A percentile compares a stretch with the other conserved stretches of the same genome.
Conservation (phyloP, 1,140 invertebrate species). For the Drosophila kurseongensis region DNA sequence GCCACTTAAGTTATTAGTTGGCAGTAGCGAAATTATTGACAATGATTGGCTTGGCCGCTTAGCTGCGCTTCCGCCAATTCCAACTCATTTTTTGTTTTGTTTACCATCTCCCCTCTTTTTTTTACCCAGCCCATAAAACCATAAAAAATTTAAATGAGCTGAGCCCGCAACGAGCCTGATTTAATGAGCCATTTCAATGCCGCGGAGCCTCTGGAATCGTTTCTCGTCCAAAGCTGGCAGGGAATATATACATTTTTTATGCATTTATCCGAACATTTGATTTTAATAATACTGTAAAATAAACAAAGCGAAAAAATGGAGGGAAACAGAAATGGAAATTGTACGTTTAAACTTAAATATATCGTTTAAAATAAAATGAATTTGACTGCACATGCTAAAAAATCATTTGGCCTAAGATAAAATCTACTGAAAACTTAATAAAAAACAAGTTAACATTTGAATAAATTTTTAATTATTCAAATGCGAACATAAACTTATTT, state of each 20-base stretch:
- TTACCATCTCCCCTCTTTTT: background rate
- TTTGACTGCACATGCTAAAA: too few species aligned
- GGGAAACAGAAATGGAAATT: too few species aligned
- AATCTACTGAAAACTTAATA: too few species aligned
- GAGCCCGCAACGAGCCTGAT: constrained; percentile 28
- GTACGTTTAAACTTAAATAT: background rate
- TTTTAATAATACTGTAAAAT: constrained; percentile 13
- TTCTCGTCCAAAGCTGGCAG: background rate
- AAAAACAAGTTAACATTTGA: too few species aligned
- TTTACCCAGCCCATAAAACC: constrained; percentile 15
- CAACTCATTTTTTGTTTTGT: too few species aligned
- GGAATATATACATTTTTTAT: constrained; percentile 26
- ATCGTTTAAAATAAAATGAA: too few species aligned
- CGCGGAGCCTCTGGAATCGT: constrained; percentile 31
- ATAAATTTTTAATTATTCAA: too few species aligned
- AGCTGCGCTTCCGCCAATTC: constrained; percentile 21
- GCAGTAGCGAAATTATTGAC: constrained; percentile 43
- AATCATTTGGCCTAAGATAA: too few species aligned
- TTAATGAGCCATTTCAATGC: constrained; percentile 65
- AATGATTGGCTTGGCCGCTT: constrained; percentile 44
- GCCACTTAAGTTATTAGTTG: constrained; percentile 11
- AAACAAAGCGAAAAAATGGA: background rate
- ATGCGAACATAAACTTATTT: too few species aligned
- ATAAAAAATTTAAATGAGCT: constrained; percentile 51
- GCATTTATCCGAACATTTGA: constrained; percentile 15